phyloP scores from a whole-genome alignment of 2,888 invertebrate genomes.

The Lithophane ornitopus region DNA sequence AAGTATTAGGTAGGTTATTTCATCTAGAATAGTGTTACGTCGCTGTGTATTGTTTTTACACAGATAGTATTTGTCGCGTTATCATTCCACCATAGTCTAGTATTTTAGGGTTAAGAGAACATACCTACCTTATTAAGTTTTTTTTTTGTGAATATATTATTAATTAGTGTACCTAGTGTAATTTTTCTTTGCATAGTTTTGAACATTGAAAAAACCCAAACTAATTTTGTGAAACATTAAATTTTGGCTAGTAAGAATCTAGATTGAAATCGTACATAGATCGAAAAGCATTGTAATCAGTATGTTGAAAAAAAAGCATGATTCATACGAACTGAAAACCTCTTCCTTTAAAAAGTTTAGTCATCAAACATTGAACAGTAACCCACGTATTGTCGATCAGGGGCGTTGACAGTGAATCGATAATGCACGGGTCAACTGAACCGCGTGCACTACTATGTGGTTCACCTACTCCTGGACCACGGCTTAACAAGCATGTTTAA shows the following conservation, averaged over 20 bases:
- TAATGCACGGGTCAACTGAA: slow-evolving; percentile 34
- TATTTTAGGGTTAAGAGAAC: neutral
- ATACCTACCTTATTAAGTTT: neutral
- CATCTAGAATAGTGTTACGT: neutral
- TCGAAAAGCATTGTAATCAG: neutral
- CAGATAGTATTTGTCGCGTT: neutral
- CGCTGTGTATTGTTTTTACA: neutral
- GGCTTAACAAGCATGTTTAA: slow-evolving; percentile 36
- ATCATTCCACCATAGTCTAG: neutral
- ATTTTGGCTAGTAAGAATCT: no score
- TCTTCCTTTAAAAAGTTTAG: neutral
- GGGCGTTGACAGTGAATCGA: slow-evolving; percentile 45
- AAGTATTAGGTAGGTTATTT: neutral
- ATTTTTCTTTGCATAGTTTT: neutral
- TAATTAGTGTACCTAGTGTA: neutral
- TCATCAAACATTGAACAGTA: neutral
- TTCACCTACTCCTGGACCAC: slow-evolving; percentile 12
- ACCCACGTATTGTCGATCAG: slow-evolving; percentile 4
- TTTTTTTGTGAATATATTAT: neutral
- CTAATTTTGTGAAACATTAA: neutral
- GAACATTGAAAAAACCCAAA: neutral
- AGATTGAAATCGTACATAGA: no score
- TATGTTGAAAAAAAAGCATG: neutral
- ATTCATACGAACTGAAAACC: no score
- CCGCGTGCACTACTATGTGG: slow-evolving; percentile 43